Evolutionary conservation across 1,140 invertebrate species (phyloP), one percentile per base, ranked within the genome.

Genomic region (Drosophila guanche): DNA sequence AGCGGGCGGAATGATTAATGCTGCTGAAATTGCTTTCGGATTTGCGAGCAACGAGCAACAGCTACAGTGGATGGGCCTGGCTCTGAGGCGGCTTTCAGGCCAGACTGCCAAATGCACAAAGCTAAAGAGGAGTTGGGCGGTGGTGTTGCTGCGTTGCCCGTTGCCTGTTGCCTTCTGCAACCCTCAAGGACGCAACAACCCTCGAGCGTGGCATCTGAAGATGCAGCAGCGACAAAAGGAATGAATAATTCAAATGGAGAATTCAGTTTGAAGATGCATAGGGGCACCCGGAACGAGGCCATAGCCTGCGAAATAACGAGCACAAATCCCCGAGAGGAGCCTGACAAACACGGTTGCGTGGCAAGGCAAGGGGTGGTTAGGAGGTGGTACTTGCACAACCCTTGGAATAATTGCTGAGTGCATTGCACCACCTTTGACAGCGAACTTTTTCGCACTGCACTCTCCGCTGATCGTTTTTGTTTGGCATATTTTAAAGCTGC

Each of bases 21-120:
- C 78, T 71, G 74, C 61, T 57, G 69, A 81, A 86, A 86, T 86
- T 81, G 81, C 81, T 88, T 88, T 88, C 58, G 69, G 68, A 88
- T 86, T 75, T 68, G 62, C 40, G 43, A 41, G 65, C 40, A 8
- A 57, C 40, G 14, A 67, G 52, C 54, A 70, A 59, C 68, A 70
- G 66, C 55, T 51, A 71, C 46, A 70, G 47, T 58, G 65, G 41
- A 52, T 58, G 65, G 41, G 7, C 41, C 46, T 59, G 25, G 33
- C 33, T 37, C 12, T 37, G 33, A 46, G 42, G 46, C 33, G 37
- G 67, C 42, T 53, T 46, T 4, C 62, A 52, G 37, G 29, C 25
- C 29, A 41, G 55, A 71, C 80, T 74, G 77, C 54, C 56, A 86
- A 86, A 70, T 70, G 80, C 68, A 80, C 72, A 86, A 75, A 71